Percentiles rank a stretch among this genome's conserved stretches.
Conservation (phyloP, 1,140 invertebrate genomes). For the Lasaia peninsularis region DNA sequence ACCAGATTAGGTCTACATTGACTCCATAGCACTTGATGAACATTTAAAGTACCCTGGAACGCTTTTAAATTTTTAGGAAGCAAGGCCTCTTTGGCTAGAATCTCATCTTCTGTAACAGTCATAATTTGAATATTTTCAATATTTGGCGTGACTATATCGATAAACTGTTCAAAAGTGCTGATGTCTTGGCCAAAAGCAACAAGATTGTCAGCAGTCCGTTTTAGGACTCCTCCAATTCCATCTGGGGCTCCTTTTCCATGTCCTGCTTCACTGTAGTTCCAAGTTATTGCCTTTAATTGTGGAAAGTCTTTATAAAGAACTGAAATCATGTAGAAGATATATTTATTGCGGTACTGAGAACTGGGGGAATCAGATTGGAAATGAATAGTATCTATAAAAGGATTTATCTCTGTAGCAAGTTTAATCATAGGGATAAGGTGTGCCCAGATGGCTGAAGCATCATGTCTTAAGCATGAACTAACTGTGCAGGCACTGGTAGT, state of each 20-base stretch:
- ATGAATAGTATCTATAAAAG: conserved; percentile 14
- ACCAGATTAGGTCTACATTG: neutral
- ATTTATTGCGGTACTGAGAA: conserved; percentile 26
- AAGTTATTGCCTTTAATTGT: conserved; percentile 19
- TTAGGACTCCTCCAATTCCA: conserved; percentile 25
- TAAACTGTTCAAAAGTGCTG: conserved; percentile 17
- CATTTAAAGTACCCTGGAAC: neutral
- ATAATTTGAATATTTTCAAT: neutral
- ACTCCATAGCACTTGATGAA: neutral
- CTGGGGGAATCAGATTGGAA: conserved; percentile 24
- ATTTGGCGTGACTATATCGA: neutral
- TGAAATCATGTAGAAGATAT: conserved; percentile 27
- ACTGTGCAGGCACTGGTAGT: conserved; percentile 19
- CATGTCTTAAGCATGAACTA: conserved; percentile 18
- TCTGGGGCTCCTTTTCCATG: conserved; percentile 30
- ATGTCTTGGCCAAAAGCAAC: conserved; percentile 19
- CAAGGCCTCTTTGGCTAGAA: neutral
- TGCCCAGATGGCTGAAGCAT: conserved; percentile 23
- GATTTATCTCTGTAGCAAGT: neutral
- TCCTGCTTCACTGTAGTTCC: conserved; percentile 25
- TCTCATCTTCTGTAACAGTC: neutral
- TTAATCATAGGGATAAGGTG: conserved; percentile 18
- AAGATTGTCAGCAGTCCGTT: conserved; percentile 19
- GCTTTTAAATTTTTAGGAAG: neutral
- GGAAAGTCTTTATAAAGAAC: conserved; percentile 17